Evolutionary conservation across 2,797 vertebrate genomes (phyloP), one percentile per base, ranked within the genome.

Genomic region (Austrolebias charrua): DNA sequence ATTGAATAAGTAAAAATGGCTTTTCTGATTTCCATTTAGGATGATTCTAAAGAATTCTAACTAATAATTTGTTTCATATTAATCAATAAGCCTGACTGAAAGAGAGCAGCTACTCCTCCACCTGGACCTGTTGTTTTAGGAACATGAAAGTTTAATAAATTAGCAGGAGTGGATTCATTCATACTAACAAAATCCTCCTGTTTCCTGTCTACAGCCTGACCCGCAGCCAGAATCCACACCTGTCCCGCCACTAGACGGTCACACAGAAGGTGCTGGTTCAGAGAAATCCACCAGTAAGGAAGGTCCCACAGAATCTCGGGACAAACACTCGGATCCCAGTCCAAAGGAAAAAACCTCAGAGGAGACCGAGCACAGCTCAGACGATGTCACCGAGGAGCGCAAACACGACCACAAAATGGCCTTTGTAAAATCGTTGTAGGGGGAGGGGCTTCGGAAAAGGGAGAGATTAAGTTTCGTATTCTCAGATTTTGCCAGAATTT

Each of bases 341-440:
- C 28, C 52, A 0, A 11, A 83, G 76, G 87, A 60, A 80, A 90
- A 74, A 82, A 80, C 33, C 64, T 55, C 80, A 14, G 77, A 82
- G 1, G 11, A 54, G 58, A 45, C 24, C 5, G 2, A 70, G 20
- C 1, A 65, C 31, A 19, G 59, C 57, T 51, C 91, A 53, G 53
- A 90, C 59, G 81, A 84, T 46, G 69, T 87, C 16, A 78, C 79
- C 0, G 49, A 81, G 78, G 89, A 93, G n/a, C 71, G 55, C 60
- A 96, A 96, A 90, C 92, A 89, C 69, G 83, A 84, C 76, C 94
- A 92, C 76, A 95, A 98, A 91, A 94, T 91, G 92, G 88, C 94
- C 69, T 96, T 96, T 79, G 95, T 96, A 72, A 96, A 98, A 90
- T 94, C 96, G 11, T 69, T 35, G 58, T 91, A 87, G 78, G 51